These are phyloP conservation scores for Felis catus DNA, from an alignment of 2,113 vertebrate species.

Conservation along the genomic window DNA sequence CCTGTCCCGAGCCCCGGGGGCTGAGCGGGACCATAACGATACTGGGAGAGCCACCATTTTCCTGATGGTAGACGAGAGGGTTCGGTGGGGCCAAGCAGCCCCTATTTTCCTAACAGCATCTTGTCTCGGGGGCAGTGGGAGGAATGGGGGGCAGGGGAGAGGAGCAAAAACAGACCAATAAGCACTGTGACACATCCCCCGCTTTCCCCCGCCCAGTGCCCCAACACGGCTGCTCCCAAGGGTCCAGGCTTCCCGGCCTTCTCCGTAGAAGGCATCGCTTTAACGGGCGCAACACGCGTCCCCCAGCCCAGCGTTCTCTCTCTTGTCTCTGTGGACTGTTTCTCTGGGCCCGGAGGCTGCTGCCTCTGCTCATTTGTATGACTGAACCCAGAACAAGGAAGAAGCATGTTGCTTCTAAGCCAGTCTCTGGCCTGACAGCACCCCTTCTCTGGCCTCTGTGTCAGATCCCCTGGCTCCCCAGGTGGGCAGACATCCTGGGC, in stretches of 20 bases:
- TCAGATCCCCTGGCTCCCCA: background rate
- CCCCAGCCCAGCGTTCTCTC: background rate
- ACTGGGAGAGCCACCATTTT: background rate
- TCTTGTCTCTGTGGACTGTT: background rate
- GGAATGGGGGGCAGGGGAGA: background rate
- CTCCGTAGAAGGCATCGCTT: rapidly evolving
- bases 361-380: background rate
- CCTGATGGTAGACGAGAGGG: background rate
- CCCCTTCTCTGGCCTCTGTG: background rate
- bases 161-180: background rate
- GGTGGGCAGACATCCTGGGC: background rate
- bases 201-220: background rate
- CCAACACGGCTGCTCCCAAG: background rate
- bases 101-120: background rate
- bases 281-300: rapidly evolving
- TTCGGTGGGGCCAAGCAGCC: too few species aligned
- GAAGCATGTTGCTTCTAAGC: background rate
- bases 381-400: background rate
- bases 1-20: rapidly evolving
- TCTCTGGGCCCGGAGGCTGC: background rate
- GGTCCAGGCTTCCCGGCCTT: too few species aligned
- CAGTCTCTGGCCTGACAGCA: background rate
- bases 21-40: background rate
- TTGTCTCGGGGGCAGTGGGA: background rate
- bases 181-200: background rate